phyloP scores from a whole-genome alignment of 2,888 invertebrate genomes.

The Pandemis heparana region DNA sequence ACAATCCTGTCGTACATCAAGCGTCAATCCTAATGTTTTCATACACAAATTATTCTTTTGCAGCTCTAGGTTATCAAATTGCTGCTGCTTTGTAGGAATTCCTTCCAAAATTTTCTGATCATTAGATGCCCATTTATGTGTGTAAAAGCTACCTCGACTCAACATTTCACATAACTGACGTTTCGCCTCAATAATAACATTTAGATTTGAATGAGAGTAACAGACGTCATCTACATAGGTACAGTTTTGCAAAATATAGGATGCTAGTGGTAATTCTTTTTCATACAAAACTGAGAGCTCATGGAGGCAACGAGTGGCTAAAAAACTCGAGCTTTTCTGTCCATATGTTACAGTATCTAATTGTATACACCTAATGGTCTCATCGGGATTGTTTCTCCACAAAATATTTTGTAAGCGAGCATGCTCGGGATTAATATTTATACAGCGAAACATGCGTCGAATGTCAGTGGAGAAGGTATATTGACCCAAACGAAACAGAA shows the following conservation, averaged over 20 bases:
- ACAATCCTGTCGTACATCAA: not conserved
- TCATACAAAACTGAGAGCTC: conserved; percentile 38
- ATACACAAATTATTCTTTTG: not conserved
- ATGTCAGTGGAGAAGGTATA: conserved; percentile 37
- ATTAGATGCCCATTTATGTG: conserved; percentile 5
- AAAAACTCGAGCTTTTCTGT: conserved; percentile 41
- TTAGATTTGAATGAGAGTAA: conserved; percentile 18
- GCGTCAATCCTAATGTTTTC: not conserved
- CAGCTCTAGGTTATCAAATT: not conserved
- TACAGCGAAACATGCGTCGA: conserved; percentile 33
- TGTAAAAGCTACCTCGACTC: not conserved
- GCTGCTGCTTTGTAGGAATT: not conserved
- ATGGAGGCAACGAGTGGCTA: conserved; percentile 44
- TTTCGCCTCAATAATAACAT: conserved; percentile 35
- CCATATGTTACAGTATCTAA: conserved; percentile 42
- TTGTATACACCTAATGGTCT: conserved; percentile 37
- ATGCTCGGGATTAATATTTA: conserved; percentile 30
- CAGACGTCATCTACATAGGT: conserved; percentile 43
- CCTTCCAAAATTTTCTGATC: not conserved
- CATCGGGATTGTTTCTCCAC: conserved; percentile 34
- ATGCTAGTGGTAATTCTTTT: conserved; percentile 32
- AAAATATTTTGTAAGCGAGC: conserved; percentile 41
- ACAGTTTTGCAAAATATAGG: conserved; percentile 37
- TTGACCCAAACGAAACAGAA: conserved; percentile 34
- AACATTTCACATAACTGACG: conserved; percentile 24